Conservation (phyloP, 2,113 vertebrate species). For the Myanophis thanlyinensis region DNA sequence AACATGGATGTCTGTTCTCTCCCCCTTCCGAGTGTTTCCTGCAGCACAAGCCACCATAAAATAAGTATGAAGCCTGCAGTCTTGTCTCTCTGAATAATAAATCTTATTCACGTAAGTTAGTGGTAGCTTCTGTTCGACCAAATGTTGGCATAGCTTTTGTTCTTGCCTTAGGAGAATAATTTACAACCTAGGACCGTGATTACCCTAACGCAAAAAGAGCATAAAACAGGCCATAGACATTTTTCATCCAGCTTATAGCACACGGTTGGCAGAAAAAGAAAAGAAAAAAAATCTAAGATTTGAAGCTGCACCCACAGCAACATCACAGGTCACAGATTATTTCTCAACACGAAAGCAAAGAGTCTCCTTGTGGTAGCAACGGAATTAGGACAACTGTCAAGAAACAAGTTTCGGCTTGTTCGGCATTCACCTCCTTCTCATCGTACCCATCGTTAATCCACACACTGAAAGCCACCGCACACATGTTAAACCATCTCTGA, state of each 20-base stretch:
- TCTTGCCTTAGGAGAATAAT: slow-evolving; percentile 44
- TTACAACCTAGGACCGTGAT: slow-evolving; percentile 28
- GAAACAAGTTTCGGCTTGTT: neutral
- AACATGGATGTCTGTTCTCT: slow-evolving; percentile 17
- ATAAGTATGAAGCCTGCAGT: neutral
- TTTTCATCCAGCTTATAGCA: slow-evolving; percentile 47
- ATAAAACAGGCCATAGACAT: slow-evolving; percentile 43
- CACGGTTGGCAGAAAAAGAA: neutral
- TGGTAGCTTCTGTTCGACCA: neutral
- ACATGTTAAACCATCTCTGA: slow-evolving; percentile 30
- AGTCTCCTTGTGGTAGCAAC: slow-evolving; percentile 6
- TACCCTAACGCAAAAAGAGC: slow-evolving; percentile 41
- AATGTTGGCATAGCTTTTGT: slow-evolving; percentile 30
- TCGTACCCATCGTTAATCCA: slow-evolving; percentile 14
- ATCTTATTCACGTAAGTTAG: neutral
- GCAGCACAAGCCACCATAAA: neutral
- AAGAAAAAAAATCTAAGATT: slow-evolving; percentile 28
- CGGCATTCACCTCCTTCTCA: slow-evolving; percentile 10
- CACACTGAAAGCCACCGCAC: slow-evolving; percentile 37
- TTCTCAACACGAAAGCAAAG: neutral
- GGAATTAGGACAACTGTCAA: neutral
- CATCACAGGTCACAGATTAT: neutral
- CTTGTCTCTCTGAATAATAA: neutral
- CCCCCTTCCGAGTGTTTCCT: neutral
- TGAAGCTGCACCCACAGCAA: slow-evolving; percentile 22